A percentile compares a stretch with the other conserved stretches of the same genome.
These are phyloP conservation scores for Campylomormyrus tamandua DNA, from an alignment of 2,113 vertebrate species.

Conservation along the genomic window DNA sequence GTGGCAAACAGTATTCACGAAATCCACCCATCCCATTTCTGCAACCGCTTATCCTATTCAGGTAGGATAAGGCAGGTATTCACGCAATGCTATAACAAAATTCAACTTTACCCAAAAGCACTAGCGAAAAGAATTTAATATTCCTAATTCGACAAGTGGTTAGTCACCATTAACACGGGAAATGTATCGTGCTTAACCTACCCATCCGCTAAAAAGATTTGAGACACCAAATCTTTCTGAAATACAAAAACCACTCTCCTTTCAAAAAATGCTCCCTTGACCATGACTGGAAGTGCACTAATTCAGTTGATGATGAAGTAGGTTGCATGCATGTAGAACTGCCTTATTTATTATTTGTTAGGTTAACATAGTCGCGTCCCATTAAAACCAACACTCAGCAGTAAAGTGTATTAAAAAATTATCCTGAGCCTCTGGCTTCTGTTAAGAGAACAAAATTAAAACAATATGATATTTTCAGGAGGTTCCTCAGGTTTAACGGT, in stretches of 20 bases:
- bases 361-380: background rate
- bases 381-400: background rate
- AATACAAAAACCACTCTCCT: background rate
- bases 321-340: background rate
- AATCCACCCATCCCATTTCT: background rate
- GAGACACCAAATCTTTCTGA: background rate
- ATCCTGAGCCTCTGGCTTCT: background rate
- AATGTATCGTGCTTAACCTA: background rate
- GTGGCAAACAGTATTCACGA: background rate
- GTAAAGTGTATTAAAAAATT: background rate
- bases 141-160: background rate
- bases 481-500: background rate
- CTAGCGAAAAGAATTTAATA: background rate
- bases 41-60: background rate
- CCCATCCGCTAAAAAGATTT: background rate
- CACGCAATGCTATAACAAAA: background rate
- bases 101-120: background rate
- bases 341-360: background rate
- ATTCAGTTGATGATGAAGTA: background rate
- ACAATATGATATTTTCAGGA: background rate
- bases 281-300: background rate
- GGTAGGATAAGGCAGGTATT: background rate
- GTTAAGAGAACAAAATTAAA: background rate
- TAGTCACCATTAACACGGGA: background rate
- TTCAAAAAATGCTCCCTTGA: background rate